A percentile compares a stretch with the other conserved stretches of the same genome.
These are phyloP conservation scores for Antrozous pallidus DNA, from an alignment of 2,797 vertebrate genomes.

Conservation along the genomic window DNA sequence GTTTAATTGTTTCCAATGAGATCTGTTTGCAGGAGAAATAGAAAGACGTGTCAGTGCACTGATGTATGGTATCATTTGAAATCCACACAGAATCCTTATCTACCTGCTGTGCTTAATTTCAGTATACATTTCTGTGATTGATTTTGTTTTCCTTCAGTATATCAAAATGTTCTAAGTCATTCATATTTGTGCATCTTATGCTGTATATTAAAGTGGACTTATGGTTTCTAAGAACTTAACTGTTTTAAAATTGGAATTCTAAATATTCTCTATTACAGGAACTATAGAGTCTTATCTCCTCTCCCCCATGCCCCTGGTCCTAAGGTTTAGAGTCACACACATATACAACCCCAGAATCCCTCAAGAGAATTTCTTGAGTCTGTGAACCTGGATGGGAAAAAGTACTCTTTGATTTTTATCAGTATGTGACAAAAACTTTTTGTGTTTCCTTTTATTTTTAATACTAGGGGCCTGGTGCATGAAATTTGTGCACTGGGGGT, in stretches of 20 bases:
- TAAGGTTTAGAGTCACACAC: background rate
- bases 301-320: fast-evolving
- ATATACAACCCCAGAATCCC: background rate
- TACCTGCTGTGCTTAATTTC: slow-evolving; percentile 85
- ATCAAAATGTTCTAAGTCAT: slow-evolving; percentile 8
- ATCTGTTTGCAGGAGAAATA: slow-evolving; percentile 42
- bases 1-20: slow-evolving; percentile 56
- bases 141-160: slow-evolving; percentile 77
- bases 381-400: background rate
- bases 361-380: background rate
- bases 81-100: slow-evolving; percentile 60
- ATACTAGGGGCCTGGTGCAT: no score
- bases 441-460: background rate
- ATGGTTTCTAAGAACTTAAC: background rate
- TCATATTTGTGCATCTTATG: slow-evolving; percentile 1
- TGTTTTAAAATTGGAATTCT: background rate
- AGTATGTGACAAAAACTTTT: background rate
- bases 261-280: background rate
- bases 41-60: slow-evolving; percentile 40
- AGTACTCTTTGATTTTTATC: background rate
- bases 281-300: background rate
- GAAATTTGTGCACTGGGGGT: no score
- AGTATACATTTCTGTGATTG: slow-evolving; percentile 86
- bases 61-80: slow-evolving; percentile 54
- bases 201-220: background rate